These are phyloP conservation scores for Scylla paramamosain DNA, from an alignment of 1,140 invertebrate genomes.

Conservation along the genomic window DNA sequence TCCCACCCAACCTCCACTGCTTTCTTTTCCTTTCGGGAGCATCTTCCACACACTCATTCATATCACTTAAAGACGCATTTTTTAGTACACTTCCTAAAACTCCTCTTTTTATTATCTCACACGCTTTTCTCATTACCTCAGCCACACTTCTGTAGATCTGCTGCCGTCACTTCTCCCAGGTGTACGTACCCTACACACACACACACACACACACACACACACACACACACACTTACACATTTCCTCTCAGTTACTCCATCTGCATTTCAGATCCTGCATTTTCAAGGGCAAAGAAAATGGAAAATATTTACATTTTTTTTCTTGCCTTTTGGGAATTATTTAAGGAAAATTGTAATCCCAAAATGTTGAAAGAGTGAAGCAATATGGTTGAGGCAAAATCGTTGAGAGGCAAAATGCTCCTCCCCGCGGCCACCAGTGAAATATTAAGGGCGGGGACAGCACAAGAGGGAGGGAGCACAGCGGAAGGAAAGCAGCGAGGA, in stretches of 20 bases:
- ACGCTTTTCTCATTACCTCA: too few species aligned
- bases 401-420: background rate
- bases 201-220: too few species aligned
- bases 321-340: background rate
- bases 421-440: background rate
- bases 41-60: background rate
- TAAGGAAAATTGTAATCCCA: background rate
- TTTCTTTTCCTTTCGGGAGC: background rate
- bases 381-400: background rate
- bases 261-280: background rate
- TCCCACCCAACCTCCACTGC: background rate
- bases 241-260: background rate
- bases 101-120: too few species aligned
- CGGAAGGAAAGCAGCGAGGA: background rate
- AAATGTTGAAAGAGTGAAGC: background rate
- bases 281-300: background rate
- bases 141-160: too few species aligned
- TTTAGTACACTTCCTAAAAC: too few species aligned
- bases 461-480: background rate
- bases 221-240: background rate
- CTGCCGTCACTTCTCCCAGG: too few species aligned
- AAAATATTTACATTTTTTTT: background rate
- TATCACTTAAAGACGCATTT: background rate
- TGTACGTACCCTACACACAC: too few species aligned
- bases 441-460: background rate